Evolutionary conservation across 2,888 invertebrate species (phyloP).

Genomic region (Cremastobaeus sp.): DNA sequence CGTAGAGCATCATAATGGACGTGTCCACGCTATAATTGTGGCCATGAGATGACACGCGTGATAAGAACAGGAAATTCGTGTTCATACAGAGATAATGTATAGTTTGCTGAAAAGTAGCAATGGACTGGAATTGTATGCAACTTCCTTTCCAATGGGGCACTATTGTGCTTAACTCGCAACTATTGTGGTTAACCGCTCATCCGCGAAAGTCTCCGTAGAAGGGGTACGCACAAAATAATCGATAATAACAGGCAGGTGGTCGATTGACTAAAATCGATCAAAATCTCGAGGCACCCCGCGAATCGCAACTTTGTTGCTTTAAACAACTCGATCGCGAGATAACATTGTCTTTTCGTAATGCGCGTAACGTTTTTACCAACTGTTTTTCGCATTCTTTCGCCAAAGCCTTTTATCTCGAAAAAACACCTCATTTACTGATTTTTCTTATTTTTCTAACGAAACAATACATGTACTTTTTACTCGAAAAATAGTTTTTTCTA

Average conservation of each 20-base stretch:
- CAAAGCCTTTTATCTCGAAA: too few relatives aligned
- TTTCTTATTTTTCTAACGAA: too few relatives aligned
- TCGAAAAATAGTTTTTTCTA: too few relatives aligned
- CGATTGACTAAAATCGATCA: slow-evolving; percentile 57
- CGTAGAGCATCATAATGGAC: slow-evolving; percentile 22
- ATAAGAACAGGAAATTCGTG: slow-evolving; percentile 61
- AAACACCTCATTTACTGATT: too few relatives aligned
- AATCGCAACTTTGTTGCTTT: slow-evolving; percentile 35
- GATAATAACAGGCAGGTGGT: slow-evolving; percentile 57
- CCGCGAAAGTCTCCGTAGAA: slow-evolving; percentile 59
- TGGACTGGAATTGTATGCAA: slow-evolving; percentile 49
- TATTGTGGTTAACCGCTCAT: slow-evolving; percentile 62
- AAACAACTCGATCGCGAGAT: slow-evolving; percentile 45
- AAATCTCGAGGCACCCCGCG: slow-evolving; percentile 59
- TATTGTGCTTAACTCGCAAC: too few relatives aligned
- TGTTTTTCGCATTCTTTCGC: too few relatives aligned
- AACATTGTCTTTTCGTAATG: slow-evolving; percentile 33
- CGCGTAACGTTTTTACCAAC: slow-evolving; percentile 28
- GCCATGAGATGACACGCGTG: slow-evolving; percentile 58
- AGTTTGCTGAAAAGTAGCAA: slow-evolving; percentile 52
- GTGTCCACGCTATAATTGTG: slow-evolving; percentile 35
- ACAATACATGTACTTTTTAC: too few relatives aligned
- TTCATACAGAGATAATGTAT: slow-evolving; percentile 58
- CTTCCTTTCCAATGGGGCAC: slow-evolving; percentile 42
- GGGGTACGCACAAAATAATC: slow-evolving; percentile 57